phyloP scores from a whole-genome alignment of 2,888 invertebrate genomes.

The Clostera curtula region DNA sequence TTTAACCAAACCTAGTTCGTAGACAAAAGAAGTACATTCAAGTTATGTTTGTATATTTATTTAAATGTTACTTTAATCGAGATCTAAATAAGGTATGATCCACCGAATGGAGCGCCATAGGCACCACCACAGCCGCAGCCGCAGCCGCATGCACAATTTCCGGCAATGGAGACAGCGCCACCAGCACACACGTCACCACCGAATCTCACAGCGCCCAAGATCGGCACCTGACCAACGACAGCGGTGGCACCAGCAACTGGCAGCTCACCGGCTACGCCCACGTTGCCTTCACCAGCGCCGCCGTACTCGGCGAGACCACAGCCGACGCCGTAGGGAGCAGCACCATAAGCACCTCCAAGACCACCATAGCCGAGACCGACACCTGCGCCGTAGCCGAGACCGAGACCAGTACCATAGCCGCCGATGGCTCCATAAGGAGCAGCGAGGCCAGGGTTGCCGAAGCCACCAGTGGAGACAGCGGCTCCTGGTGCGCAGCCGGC shows the following conservation, averaged over 20 bases:
- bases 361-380: conserved; percentile 3
- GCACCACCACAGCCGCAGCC: conserved; percentile 18
- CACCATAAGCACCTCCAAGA: conserved; percentile 6
- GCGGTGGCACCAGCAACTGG: conserved; percentile 32
- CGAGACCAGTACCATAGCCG: conserved; percentile 2
- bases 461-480: conserved; percentile 2
- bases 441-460: not conserved
- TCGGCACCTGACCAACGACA: conserved; percentile 33
- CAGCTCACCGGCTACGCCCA: conserved; percentile 31
- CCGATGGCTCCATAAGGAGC: conserved; percentile 1
- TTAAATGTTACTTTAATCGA: no score
- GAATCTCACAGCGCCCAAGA: conserved; percentile 35
- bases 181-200: conserved; percentile 36
- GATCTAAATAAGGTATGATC: no score
- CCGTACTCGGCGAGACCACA: conserved; percentile 19
- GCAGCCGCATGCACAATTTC: conserved; percentile 35
- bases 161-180: conserved; percentile 36
- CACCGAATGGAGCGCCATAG: no score
- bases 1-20: no score
- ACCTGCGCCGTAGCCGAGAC: conserved; percentile 1
- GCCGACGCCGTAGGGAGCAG: conserved; percentile 6
- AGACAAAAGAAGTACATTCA: no score
- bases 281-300: conserved; percentile 26
- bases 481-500: conserved; percentile 2
- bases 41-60: no score